phyloP scores from a whole-genome alignment of 92 coral and sea anemone species.

The Phenganax subtilis region DNA sequence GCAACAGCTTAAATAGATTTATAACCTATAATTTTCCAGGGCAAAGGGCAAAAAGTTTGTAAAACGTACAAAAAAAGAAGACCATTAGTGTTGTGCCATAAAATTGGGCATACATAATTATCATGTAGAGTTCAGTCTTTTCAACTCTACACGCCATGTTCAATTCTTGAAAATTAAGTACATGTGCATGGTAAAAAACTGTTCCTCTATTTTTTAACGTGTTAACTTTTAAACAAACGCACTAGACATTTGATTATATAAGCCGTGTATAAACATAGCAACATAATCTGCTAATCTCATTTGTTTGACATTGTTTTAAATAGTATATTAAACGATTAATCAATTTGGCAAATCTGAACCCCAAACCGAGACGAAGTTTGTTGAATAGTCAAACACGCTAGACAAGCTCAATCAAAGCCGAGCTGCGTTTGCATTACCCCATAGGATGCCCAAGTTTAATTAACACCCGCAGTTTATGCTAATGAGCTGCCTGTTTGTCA shows the following conservation, averaged over 20 bases:
- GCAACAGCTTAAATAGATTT: neutral
- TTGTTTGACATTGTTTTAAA: slow-evolving; percentile 13
- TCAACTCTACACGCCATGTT: too few species aligned
- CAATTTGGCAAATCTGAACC: slow-evolving; percentile 15
- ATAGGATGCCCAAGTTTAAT: slow-evolving; percentile 5
- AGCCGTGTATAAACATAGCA: neutral
- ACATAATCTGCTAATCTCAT: neutral
- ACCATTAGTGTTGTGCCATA: neutral
- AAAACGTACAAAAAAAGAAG: neutral
- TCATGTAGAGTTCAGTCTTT: neutral
- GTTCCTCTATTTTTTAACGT: neutral
- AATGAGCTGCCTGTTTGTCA: slow-evolving; percentile 1
- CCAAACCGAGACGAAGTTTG: slow-evolving; percentile 19
- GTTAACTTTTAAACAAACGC: neutral
- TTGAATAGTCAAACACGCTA: slow-evolving; percentile 1
- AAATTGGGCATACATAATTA: neutral
- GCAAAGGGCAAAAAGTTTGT: slow-evolving; percentile 2
- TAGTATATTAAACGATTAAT: slow-evolving; percentile 8
- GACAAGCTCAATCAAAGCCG: neutral
- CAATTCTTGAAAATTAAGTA: too few species aligned
- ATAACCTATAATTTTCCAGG: neutral
- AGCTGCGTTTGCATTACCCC: slow-evolving; percentile 9
- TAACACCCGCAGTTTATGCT: slow-evolving; percentile 13
- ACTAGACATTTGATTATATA: neutral
- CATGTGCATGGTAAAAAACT: too few species aligned